Evolutionary conservation across 2,113 vertebrate species (phyloP).

Genomic region (Phylloscopus whistleri): DNA sequence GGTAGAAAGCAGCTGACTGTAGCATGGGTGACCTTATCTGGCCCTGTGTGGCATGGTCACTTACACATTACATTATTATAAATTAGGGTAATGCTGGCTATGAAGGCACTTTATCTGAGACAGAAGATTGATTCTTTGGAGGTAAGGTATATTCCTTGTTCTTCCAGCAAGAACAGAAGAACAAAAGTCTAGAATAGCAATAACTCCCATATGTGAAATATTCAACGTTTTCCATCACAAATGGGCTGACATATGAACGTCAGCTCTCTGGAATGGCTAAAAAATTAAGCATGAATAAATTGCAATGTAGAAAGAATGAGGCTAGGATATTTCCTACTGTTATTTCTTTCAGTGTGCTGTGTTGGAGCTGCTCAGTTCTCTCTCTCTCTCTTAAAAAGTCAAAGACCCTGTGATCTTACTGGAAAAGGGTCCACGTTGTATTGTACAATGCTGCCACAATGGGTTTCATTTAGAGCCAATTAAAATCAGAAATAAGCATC

Average conservation of each 20-base stretch:
- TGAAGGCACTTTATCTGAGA: neutral
- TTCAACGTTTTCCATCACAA: neutral
- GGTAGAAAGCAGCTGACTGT: neutral
- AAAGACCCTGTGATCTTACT: neutral
- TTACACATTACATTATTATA: neutral
- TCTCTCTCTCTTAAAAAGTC: neutral
- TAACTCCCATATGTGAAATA: neutral
- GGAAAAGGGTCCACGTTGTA: neutral
- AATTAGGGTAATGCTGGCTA: neutral
- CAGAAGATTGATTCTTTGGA: neutral
- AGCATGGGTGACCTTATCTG: neutral
- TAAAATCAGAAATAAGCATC: conserved; percentile 22
- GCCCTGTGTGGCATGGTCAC: neutral
- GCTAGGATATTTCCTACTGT: neutral
- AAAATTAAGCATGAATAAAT: conserved; percentile 11
- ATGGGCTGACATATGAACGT: neutral
- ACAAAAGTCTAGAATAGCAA: neutral
- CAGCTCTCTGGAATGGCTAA: neutral
- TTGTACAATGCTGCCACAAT: neutral
- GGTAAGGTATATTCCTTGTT: neutral
- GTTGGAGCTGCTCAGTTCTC: neutral
- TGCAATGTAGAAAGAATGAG: neutral
- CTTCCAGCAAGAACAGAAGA: neutral
- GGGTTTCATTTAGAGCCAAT: conserved; percentile 5
- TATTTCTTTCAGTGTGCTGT: neutral